Conservation (phyloP, 2,113 vertebrate genomes). For the Cichladusa arquata region DNA sequence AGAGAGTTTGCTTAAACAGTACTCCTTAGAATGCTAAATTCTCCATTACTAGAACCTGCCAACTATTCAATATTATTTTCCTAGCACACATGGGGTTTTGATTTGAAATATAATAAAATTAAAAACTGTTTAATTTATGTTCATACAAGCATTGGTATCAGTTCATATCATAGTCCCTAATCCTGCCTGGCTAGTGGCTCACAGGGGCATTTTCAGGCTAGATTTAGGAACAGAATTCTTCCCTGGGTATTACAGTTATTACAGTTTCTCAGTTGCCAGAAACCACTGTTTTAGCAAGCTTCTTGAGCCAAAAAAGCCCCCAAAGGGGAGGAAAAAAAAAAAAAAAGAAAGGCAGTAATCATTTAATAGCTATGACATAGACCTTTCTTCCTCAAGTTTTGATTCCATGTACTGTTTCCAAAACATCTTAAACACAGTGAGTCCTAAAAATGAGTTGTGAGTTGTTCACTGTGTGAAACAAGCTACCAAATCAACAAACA, state of each 20-base stretch:
- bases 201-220: fast-evolving
- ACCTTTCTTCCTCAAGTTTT: neutral
- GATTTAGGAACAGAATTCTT: neutral
- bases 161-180: neutral
- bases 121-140: neutral
- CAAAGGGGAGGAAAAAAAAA: no score
- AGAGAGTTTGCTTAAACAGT: neutral
- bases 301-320: neutral
- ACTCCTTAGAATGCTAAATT: neutral
- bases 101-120: neutral
- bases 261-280: neutral
- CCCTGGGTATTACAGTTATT: neutral
- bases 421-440: neutral
- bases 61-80: neutral
- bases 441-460: neutral
- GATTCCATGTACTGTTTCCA: neutral
- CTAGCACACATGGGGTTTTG: neutral
- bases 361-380: neutral
- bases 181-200: neutral
- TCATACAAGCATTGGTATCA: neutral
- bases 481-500: neutral
- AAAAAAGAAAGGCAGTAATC: neutral
- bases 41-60: neutral
- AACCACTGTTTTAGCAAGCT: neutral
- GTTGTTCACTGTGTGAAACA: neutral